These are phyloP conservation scores for Virgularia gustaviana DNA, from an alignment of 92 coral and sea anemone species.

Conservation along the genomic window DNA sequence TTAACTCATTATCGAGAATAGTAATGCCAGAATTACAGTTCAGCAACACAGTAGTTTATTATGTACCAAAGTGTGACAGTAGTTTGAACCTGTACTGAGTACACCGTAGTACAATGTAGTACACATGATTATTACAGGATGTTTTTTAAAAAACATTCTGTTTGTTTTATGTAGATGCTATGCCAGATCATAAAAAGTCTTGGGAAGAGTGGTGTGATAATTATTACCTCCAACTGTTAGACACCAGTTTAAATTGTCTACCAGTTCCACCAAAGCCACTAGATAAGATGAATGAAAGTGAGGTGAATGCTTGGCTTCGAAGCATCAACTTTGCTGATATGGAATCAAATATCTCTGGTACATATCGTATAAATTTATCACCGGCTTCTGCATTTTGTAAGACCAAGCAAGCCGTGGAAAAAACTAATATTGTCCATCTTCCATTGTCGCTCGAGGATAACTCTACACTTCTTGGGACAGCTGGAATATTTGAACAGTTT, in stretches of 20 bases:
- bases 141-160: too few species aligned
- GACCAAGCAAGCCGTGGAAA: slow-evolving; percentile 13
- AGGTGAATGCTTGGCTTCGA: slow-evolving; percentile 25
- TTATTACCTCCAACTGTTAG: slow-evolving; percentile 15
- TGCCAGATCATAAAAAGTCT: slow-evolving; percentile 11
- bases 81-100: too few species aligned
- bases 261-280: slow-evolving; percentile 13
- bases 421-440: slow-evolving; percentile 3
- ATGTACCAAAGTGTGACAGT: too few species aligned
- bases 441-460: slow-evolving; percentile 29
- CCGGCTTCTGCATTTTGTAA: slow-evolving; percentile 8
- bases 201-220: slow-evolving; percentile 27
- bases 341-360: neutral
- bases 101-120: too few species aligned
- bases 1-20: too few species aligned
- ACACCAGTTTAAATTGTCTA: neutral
- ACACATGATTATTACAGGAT: too few species aligned
- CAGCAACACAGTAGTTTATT: too few species aligned
- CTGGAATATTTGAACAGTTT: slow-evolving; percentile 5
- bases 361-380: neutral
- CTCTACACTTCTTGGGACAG: slow-evolving; percentile 18
- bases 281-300: slow-evolving; percentile 12
- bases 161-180: slow-evolving; percentile 4
- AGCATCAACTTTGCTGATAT: neutral
- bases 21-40: too few species aligned